Conservation (phyloP, 1,140 invertebrate species). For the Hycleus phaleratus region DNA sequence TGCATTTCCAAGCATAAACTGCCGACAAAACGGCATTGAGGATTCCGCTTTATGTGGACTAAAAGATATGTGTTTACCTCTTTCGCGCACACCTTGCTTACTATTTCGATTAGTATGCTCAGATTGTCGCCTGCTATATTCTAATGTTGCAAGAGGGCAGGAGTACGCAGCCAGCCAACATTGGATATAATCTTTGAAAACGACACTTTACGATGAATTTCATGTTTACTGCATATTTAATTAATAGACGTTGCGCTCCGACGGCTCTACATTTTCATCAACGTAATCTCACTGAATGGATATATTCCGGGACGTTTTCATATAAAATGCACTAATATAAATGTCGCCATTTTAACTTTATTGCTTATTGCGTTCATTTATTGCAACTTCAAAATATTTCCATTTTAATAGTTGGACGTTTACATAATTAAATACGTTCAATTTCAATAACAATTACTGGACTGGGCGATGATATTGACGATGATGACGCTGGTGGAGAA, state of each 20-base stretch:
- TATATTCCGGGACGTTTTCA: slow-evolving; percentile 7
- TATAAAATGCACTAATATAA: slow-evolving; percentile 17
- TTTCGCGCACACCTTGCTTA: slow-evolving; percentile 27
- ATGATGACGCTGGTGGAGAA: too few relatives aligned
- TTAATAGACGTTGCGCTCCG: slow-evolving; percentile 21
- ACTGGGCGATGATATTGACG: not conserved
- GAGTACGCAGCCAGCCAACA: slow-evolving; percentile 1
- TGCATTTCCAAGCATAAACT: slow-evolving; percentile 43
- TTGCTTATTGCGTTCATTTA: slow-evolving; percentile 16
- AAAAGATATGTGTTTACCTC: slow-evolving; percentile 17
- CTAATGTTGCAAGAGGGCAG: not conserved
- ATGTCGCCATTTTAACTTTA: slow-evolving; percentile 11
- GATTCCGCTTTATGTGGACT: slow-evolving; percentile 39
- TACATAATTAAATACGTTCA: slow-evolving; percentile 11
- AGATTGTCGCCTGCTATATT: not conserved
- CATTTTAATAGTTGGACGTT: slow-evolving; percentile 9
- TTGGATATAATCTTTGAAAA: slow-evolving; percentile 28
- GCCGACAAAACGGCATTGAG: slow-evolving; percentile 40
- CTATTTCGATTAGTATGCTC: slow-evolving; percentile 12
- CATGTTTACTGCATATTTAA: slow-evolving; percentile 32
- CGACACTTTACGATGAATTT: slow-evolving; percentile 29
- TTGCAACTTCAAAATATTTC: slow-evolving; percentile 15
- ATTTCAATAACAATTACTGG: slow-evolving; percentile 8
- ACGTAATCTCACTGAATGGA: slow-evolving; percentile 11
- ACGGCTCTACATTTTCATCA: slow-evolving; percentile 18